Base-by-base conservation (phyloP, 2,113 vertebrate species). In the Ammodytes dubius region DNA sequence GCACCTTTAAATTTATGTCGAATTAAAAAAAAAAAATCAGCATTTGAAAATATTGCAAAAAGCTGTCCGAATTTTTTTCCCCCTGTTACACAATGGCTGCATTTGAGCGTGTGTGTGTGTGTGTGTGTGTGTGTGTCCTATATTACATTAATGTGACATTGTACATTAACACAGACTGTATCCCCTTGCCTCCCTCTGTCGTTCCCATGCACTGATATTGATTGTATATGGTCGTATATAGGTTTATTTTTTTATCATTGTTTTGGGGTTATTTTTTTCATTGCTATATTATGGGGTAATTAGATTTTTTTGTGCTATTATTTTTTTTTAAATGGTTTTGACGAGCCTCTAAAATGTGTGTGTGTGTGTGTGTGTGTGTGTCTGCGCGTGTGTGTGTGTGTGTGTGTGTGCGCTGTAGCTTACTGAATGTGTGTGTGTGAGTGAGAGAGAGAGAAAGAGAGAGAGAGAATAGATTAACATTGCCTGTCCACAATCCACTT, bases 171-270 rank as follows among this genome's bases (percentile, higher is more conserved):
- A 69, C 57, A 57, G 68, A 60, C 66, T 67, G 17, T 54, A 11
- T 15, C n/a, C 47, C 54, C 69, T 27, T n/a, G 27, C 81, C 72
- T 67, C n/a, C 63, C 49, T 57, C 74, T 54, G 63, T 69, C 27
- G 27, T 27, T 52, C 71, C 64, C 40, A 39, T 89, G 85, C 89
- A 92, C 89, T 92, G 91, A 89, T 88, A 15, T 84, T 58, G 87
- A 90, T 84, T 87, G 88, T 87, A 87, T 67, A 61, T 70, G 64
- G 49, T 86, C 6, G 52, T 63, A 89, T 68, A 27, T 27, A 27
- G 66, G 77, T 87, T 90, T 88, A 86, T 87, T 88, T 89, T 90
- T 82, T 77, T 88, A 76, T 80, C 45, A 77, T 82, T 61, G 49
- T 71, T 56, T 39, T 74, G 71, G 67, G 67, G 27, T 82, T 82